phyloP scores from a whole-genome alignment of 1,140 invertebrate species.

The Macrotrachela quadricornifera region DNA sequence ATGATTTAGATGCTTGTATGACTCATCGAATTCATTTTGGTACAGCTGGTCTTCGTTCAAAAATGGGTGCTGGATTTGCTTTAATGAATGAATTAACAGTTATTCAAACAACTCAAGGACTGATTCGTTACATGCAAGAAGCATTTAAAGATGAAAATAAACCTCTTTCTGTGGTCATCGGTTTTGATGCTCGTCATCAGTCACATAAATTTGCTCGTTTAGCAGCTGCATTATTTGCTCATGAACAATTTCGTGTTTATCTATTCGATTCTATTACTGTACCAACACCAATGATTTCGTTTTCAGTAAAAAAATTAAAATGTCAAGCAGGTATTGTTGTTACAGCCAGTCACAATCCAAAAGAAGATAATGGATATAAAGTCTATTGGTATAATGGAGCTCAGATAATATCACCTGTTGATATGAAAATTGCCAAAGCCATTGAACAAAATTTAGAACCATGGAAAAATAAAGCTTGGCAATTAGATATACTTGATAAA shows the following conservation, averaged over 20 bases:
- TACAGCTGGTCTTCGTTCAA: slow-evolving; percentile 46
- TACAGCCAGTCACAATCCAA: slow-evolving; percentile 95
- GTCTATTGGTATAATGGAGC: slow-evolving; percentile 77
- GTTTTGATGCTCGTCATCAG: slow-evolving; percentile 82
- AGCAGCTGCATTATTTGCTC: slow-evolving; percentile 58
- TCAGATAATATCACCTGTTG: slow-evolving; percentile 82
- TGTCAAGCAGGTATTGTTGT: slow-evolving; percentile 71
- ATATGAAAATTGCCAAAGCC: slow-evolving; percentile 55
- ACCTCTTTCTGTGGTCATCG: slow-evolving; percentile 48
- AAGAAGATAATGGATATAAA: slow-evolving; percentile 97
- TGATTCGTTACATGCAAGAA: background rate
- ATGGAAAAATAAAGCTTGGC: slow-evolving; percentile 40
- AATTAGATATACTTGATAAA: slow-evolving; percentile 25
- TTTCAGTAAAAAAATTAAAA: slow-evolving; percentile 44
- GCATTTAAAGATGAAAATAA: background rate
- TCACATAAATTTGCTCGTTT: slow-evolving; percentile 76
- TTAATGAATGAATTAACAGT: slow-evolving; percentile 94
- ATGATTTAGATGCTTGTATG: background rate
- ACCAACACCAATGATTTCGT: slow-evolving; percentile 81
- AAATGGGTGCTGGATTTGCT: slow-evolving; percentile 72
- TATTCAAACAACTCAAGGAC: slow-evolving; percentile 66
- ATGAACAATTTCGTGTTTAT: slow-evolving; percentile 53
- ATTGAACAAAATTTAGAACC: slow-evolving; percentile 59
- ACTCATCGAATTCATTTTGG: slow-evolving; percentile 5
- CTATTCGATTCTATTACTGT: slow-evolving; percentile 50